Conservation (phyloP, 2,797 vertebrate genomes). For the Myiotriccus ornatus region DNA sequence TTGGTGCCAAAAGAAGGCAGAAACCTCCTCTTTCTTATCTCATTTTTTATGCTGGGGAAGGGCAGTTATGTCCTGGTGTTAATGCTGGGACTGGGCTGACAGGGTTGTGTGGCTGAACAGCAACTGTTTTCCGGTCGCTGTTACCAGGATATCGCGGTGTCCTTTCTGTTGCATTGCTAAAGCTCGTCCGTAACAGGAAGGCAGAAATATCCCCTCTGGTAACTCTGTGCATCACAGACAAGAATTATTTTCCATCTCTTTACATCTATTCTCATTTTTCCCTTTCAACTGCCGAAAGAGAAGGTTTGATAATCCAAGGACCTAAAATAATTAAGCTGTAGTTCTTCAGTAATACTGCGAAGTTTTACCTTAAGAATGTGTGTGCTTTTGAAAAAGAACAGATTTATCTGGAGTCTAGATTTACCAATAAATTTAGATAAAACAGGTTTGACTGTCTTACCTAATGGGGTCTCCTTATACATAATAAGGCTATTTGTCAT, state of each 20-base stretch:
- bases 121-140: background rate
- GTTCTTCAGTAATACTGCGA: background rate
- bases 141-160: slow-evolving; percentile 35
- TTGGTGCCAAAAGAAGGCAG: background rate
- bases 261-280: background rate
- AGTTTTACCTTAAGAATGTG: background rate
- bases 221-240: background rate
- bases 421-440: slow-evolving; percentile 57
- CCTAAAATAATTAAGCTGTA: background rate
- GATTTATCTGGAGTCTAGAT: slow-evolving; percentile 32
- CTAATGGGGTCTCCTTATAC: slow-evolving; percentile 71
- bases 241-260: background rate
- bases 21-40: background rate
- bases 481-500: slow-evolving; percentile 76
- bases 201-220: background rate
- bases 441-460: slow-evolving; percentile 54
- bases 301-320: background rate
- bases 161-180: background rate
- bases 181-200: background rate
- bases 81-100: background rate
- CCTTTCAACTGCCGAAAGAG: background rate
- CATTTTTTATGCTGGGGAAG: background rate
- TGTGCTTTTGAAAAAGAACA: background rate
- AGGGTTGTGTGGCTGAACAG: background rate
- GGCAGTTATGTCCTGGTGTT: background rate